Conservation (phyloP, 2,113 vertebrate genomes). For the Archocentrus centrarchus region DNA sequence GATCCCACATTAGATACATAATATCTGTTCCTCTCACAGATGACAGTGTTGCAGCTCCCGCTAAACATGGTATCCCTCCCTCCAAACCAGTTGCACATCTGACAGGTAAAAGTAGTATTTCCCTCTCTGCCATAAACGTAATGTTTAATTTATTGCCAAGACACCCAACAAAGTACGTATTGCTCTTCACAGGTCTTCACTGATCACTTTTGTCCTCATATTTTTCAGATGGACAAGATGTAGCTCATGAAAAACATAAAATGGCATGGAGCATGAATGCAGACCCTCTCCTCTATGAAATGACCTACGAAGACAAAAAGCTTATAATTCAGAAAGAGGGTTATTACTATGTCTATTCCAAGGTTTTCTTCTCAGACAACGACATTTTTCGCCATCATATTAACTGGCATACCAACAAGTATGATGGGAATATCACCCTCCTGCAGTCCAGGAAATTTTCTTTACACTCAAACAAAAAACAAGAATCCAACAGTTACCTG, state of each 20-base stretch:
- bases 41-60: rapidly evolving
- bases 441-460: conserved; percentile 64
- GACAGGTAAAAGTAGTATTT: conserved; percentile 64
- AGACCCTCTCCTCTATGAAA: conserved; percentile 68
- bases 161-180: background rate
- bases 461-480: rapidly evolving
- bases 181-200: background rate
- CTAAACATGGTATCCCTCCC: background rate
- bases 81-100: conserved; percentile 79
- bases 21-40: conserved; percentile 29
- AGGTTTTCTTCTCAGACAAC: conserved; percentile 70
- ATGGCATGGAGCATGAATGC: conserved; percentile 78
- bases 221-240: conserved; percentile 51
- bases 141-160: background rate
- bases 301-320: conserved; percentile 72
- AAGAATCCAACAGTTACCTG: conserved; percentile 81
- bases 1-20: background rate
- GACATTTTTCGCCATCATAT: conserved; percentile 67
- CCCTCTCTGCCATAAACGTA: background rate
- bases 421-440: conserved; percentile 63
- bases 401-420: conserved; percentile 57
- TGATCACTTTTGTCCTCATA: background rate
- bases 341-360: conserved; percentile 87
- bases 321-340: conserved; percentile 78
- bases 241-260: background rate